phyloP scores from a whole-genome alignment of 2,888 invertebrate species.

The Gryllus longicercus region DNA sequence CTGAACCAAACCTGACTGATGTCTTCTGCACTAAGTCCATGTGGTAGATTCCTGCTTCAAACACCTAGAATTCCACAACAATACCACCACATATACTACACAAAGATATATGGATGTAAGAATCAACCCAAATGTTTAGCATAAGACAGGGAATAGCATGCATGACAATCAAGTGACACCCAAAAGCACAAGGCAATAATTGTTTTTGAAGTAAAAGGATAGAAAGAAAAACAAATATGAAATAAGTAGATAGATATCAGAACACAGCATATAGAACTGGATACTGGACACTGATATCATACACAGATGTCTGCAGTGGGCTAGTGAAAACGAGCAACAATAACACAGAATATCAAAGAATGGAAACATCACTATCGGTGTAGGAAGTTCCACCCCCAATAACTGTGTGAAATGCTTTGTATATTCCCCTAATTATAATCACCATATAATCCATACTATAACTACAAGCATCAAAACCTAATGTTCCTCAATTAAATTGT shows the following conservation, averaged over 20 bases:
- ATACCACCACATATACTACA: constrained; percentile 23
- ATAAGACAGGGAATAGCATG: constrained; percentile 3
- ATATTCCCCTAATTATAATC: too few relatives aligned
- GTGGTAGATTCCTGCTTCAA: neutral
- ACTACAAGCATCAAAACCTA: too few relatives aligned
- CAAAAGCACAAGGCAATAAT: constrained; percentile 3
- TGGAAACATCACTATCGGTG: neutral
- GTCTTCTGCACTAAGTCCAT: neutral
- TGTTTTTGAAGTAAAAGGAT: neutral
- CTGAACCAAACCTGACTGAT: constrained; percentile 21
- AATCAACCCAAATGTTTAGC: constrained; percentile 20
- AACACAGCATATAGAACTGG: neutral
- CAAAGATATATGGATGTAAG: constrained; percentile 23
- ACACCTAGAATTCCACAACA: constrained; percentile 19
- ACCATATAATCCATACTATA: too few relatives aligned
- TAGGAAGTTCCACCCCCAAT: neutral
- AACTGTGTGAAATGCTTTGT: neutral
- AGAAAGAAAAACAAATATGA: neutral
- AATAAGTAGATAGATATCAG: constrained; percentile 5
- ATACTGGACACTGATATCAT: neutral
- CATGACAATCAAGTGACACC: constrained; percentile 22
- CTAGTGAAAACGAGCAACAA: neutral
- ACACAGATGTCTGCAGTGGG: neutral
- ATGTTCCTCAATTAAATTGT: too few relatives aligned
- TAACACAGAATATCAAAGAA: neutral